Conservation (phyloP, 1,140 invertebrate species). For the Calosoma granatense region DNA sequence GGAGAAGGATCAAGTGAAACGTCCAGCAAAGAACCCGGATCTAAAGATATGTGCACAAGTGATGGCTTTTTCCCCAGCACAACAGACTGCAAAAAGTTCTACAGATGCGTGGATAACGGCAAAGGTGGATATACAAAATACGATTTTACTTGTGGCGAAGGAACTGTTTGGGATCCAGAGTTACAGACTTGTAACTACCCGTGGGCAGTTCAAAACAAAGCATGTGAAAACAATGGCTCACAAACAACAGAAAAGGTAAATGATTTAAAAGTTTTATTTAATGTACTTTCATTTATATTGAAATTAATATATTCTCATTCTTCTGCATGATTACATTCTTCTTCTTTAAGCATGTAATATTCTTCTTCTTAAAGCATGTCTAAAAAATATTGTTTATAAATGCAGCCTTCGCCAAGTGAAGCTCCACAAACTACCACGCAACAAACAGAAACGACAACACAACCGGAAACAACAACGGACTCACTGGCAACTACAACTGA, state of each 20-base stretch:
- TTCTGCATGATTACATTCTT: no score
- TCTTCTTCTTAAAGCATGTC: no score
- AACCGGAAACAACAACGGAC: constrained; percentile 18
- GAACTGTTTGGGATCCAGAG: constrained; percentile 51
- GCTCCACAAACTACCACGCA: constrained; percentile 16
- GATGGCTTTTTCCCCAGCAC: constrained; percentile 36
- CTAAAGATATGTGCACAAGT: constrained; percentile 10
- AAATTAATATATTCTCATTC: not conserved
- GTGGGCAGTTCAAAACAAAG: constrained; percentile 31
- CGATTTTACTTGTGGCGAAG: constrained; percentile 50
- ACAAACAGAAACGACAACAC: constrained; percentile 22
- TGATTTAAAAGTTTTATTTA: not conserved
- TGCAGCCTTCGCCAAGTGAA: no score
- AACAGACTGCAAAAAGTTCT: constrained; percentile 55
- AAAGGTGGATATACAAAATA: constrained; percentile 40
- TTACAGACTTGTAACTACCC: constrained; percentile 49
- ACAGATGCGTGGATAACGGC: constrained; percentile 51
- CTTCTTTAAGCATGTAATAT: no score
- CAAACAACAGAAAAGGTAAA: not conserved
- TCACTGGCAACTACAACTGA: constrained; percentile 17
- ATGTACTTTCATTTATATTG: not conserved
- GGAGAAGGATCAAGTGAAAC: constrained; percentile 3
- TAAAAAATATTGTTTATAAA: no score
- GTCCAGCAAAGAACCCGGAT: not conserved
- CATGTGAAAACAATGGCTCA: constrained; percentile 11